These are phyloP conservation scores for Matsumyia berberina DNA, from an alignment of 2,888 invertebrate genomes.

Conservation along the genomic window DNA sequence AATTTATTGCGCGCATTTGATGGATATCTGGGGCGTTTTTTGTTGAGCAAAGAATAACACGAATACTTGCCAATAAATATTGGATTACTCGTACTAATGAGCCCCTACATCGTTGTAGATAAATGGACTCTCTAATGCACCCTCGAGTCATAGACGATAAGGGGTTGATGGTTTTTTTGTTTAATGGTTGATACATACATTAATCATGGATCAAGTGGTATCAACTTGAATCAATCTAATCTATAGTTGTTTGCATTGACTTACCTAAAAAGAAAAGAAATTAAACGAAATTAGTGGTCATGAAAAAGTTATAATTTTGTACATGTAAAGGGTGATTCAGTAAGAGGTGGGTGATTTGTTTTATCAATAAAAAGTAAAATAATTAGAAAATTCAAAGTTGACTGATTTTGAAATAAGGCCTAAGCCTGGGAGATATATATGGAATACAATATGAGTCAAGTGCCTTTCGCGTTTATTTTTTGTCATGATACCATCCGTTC, in stretches of 20 bases:
- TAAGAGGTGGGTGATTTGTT: no score
- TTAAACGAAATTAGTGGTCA: background rate
- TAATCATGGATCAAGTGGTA: slow-evolving; percentile 20
- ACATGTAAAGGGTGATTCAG: no score
- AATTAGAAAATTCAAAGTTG: no score
- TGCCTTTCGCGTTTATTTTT: no score
- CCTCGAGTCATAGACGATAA: slow-evolving; percentile 8
- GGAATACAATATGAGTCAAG: no score
- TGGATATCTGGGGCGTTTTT: background rate
- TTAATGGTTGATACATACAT: slow-evolving; percentile 7
- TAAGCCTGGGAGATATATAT: no score
- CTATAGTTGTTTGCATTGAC: background rate
- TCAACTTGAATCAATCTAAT: background rate
- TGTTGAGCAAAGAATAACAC: background rate
- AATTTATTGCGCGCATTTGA: background rate
- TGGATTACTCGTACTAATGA: slow-evolving; percentile 35
- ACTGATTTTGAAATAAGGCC: no score
- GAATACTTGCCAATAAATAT: slow-evolving; percentile 12
- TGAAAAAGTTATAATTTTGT: no score
- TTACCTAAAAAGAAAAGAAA: slow-evolving; percentile 11
- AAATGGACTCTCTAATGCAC: background rate
- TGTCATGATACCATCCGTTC: no score
- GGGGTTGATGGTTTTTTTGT: slow-evolving; percentile 12
- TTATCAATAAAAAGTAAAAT: background rate
- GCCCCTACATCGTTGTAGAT: background rate